Conservation (phyloP, 2,113 vertebrate species). For the Pan paniscus region DNA sequence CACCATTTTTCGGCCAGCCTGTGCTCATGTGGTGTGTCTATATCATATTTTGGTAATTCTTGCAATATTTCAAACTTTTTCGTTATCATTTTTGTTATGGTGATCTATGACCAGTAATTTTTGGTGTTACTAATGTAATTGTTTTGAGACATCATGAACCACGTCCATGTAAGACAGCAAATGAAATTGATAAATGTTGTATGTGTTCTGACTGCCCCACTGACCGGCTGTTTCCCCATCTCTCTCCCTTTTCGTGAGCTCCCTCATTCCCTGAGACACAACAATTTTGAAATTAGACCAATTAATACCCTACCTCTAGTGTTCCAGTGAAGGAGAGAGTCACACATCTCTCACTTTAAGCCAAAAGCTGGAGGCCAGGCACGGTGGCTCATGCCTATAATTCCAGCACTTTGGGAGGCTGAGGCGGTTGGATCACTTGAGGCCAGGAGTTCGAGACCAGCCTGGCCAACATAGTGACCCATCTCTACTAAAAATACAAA, state of each 20-base stretch:
- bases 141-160: not conserved
- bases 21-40: not conserved
- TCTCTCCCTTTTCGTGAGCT: not conserved
- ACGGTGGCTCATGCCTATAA: too few species aligned
- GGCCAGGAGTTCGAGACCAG: too few species aligned
- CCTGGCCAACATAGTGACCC: too few species aligned
- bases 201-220: not conserved
- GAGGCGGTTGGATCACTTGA: too few species aligned
- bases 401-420: too few species aligned
- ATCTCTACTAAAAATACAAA: too few species aligned
- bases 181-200: not conserved
- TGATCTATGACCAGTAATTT: not conserved
- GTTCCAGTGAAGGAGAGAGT: not conserved
- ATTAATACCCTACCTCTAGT: not conserved
- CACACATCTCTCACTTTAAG: not conserved
- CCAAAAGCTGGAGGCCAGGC: too few species aligned
- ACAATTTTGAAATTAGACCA: not conserved
- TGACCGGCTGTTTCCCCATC: not conserved
- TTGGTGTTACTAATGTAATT: not conserved
- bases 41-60: not conserved
- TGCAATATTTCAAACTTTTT: not conserved
- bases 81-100: not conserved
- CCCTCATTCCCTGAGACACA: not conserved
- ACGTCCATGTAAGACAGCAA: not conserved
- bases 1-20: not conserved